Conservation (phyloP, 2,113 vertebrate genomes). For the Gallinago undulata region DNA sequence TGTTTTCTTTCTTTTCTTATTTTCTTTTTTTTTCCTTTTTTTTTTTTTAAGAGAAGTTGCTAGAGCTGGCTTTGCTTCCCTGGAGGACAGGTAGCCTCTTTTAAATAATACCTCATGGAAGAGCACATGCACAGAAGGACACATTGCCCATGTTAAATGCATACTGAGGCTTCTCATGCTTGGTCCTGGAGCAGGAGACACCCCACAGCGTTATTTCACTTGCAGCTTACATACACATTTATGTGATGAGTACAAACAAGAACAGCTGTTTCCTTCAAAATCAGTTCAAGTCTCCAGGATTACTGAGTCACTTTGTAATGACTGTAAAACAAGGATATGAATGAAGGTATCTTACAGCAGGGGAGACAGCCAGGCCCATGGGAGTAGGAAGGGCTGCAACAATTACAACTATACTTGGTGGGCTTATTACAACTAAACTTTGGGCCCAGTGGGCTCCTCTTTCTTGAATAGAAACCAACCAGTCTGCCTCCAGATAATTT, state of each 20-base stretch:
- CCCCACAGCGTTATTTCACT: background rate
- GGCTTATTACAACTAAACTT: background rate
- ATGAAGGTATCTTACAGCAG: background rate
- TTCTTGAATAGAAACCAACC: background rate
- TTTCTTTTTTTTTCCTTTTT: rapidly evolving
- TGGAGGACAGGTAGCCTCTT: background rate
- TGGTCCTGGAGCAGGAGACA: background rate
- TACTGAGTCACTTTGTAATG: background rate
- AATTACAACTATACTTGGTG: background rate
- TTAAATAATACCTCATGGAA: background rate
- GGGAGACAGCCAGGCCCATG: background rate
- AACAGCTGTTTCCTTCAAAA: slow-evolving; percentile 15
- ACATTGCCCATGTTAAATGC: background rate
- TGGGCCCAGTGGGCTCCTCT: rapidly evolving
- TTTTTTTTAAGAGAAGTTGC: background rate
- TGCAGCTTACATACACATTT: background rate
- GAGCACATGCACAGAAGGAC: background rate
- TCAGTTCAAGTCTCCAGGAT: background rate
- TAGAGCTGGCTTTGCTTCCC: background rate
- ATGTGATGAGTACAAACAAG: background rate
- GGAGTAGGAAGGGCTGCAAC: background rate
- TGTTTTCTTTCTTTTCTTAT: background rate
- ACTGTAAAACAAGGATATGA: background rate
- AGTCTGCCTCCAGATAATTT: background rate
- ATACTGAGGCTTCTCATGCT: background rate